These are phyloP conservation scores for Chrosomus eos DNA, from an alignment of 2,797 vertebrate genomes.

Conservation along the genomic window DNA sequence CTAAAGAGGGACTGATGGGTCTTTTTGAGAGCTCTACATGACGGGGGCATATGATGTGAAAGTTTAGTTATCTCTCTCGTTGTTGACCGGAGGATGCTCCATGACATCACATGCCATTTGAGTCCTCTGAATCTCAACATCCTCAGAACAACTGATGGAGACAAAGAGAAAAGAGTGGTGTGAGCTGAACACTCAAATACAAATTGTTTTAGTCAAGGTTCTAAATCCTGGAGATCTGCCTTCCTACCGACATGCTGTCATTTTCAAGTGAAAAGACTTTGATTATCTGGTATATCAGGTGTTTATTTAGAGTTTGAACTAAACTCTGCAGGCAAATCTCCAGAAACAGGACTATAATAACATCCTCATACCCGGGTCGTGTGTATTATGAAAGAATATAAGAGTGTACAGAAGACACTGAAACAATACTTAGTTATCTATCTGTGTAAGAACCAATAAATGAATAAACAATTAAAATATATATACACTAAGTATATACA, in stretches of 20 bases:
- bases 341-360: neutral
- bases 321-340: neutral
- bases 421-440: neutral
- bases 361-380: neutral
- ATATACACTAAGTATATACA: too few species aligned
- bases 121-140: constrained; percentile 42
- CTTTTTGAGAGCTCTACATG: neutral
- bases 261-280: neutral
- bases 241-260: neutral
- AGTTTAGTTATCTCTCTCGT: neutral
- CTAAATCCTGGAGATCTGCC: neutral
- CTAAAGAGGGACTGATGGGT: neutral
- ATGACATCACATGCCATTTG: neutral
- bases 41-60: neutral
- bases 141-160: constrained; percentile 10
- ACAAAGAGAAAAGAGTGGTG: neutral
- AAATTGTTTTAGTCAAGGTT: neutral
- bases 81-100: constrained; percentile 15
- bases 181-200: neutral
- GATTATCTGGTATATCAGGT: neutral
- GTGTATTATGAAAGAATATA: neutral
- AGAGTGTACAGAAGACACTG: neutral
- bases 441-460: neutral
- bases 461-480: neutral
- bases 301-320: neutral